Percentiles rank a stretch among this genome's conserved stretches.
Conservation (phyloP, 2,888 invertebrate genomes). For the Eucriotettix oculatus region DNA sequence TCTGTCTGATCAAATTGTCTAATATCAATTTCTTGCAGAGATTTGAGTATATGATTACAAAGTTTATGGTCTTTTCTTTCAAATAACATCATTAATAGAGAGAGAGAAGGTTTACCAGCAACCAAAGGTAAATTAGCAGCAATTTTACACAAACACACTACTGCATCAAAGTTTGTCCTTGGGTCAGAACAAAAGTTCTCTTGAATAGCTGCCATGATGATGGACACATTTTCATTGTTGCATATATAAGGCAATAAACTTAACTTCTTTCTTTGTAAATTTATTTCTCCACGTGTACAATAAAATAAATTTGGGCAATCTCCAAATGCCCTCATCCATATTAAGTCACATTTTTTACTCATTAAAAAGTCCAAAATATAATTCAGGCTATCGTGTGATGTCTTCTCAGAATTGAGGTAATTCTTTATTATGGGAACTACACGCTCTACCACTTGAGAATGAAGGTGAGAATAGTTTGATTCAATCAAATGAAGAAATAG, state of each 20-base stretch:
- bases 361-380: conserved; percentile 7
- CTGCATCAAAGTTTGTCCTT: neutral
- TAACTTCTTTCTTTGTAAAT: neutral
- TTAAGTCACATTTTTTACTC: neutral
- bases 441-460: conserved; percentile 9
- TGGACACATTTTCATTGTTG: conserved; percentile 5
- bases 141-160: conserved; percentile 6
- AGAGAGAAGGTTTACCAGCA: too few species aligned
- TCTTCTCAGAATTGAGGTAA: conserved; percentile 5
- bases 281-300: too few species aligned
- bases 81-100: too few species aligned
- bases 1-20: too few species aligned
- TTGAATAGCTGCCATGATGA: conserved; percentile 2
- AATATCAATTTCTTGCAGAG: too few species aligned
- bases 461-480: conserved; percentile 8
- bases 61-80: too few species aligned
- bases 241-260: conserved; percentile 5
- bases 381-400: conserved; percentile 24
- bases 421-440: conserved; percentile 5
- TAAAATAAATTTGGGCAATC: conserved; percentile 4
- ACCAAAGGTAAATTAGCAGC: neutral
- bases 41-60: too few species aligned
- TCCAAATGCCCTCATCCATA: neutral
- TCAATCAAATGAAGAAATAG: conserved; percentile 10
- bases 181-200: conserved; percentile 1